Conservation (phyloP, 2,113 vertebrate species). For the Glaucidium brasilianum region DNA sequence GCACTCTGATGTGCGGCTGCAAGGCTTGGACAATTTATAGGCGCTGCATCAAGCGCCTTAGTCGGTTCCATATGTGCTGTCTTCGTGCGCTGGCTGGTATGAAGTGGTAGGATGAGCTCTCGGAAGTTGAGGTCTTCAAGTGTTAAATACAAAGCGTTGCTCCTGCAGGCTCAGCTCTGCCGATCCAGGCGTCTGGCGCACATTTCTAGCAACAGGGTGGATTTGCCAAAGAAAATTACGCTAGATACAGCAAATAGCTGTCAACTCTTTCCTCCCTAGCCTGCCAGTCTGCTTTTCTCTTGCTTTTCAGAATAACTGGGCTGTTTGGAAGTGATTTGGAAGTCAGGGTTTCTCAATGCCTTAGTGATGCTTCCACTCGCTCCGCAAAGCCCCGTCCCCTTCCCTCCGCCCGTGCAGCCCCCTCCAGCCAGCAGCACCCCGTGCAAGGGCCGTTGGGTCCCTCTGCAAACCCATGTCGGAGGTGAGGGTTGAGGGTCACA, state of each 20-base stretch:
- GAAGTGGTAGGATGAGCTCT: not conserved
- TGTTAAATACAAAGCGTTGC: slow-evolving; percentile 17
- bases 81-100: not conserved
- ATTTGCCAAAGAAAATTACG: slow-evolving; percentile 19
- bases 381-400: not conserved
- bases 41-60: not conserved
- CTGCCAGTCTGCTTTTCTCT: not conserved
- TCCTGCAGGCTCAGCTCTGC: not conserved
- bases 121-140: not conserved
- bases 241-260: not conserved
- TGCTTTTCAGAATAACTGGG: not conserved
- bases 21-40: not conserved
- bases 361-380: rapidly evolving
- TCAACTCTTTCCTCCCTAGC: slow-evolving; percentile 10
- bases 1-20: not conserved
- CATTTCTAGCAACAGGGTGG: not conserved
- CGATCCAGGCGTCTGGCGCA: not conserved
- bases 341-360: not conserved
- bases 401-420: rapidly evolving
- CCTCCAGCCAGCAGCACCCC: not conserved
- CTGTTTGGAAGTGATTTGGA: rapidly evolving
- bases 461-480: rapidly evolving
- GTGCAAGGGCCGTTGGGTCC: rapidly evolving
- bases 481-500: not conserved
- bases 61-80: not conserved